Percentiles rank a stretch among this genome's conserved stretches.
Conservation (phyloP, 2,797 vertebrate species). For the Champsocephalus esox region DNA sequence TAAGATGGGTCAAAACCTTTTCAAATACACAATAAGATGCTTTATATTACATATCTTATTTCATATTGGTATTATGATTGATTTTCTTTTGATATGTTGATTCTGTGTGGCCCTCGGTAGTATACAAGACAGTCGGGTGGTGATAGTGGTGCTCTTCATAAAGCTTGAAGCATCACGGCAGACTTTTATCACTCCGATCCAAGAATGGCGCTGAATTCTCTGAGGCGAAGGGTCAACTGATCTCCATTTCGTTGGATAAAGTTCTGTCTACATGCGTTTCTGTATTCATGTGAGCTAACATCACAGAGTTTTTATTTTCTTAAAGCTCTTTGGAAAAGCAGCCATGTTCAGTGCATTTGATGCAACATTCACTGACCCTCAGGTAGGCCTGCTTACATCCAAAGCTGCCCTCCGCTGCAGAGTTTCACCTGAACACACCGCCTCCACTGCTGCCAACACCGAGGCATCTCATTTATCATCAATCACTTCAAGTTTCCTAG, state of each 20-base stretch:
- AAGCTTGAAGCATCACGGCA: not conserved
- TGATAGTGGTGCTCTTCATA: not conserved
- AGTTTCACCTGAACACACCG: conserved; percentile 8
- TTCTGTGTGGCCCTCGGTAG: not conserved
- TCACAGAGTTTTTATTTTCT: conserved; percentile 6
- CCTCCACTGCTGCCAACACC: conserved; percentile 35
- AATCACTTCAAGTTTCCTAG: conserved; percentile 30
- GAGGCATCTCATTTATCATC: conserved; percentile 44
- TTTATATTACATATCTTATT: not conserved
- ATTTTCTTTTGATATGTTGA: conserved; percentile 1
- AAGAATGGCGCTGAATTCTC: not conserved
- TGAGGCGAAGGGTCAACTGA: not conserved
- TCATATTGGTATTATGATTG: not conserved
- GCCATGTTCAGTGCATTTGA: not conserved
- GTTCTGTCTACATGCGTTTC: not conserved
- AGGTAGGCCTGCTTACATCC: conserved; percentile 14
- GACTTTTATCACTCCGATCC: not conserved
- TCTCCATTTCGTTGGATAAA: not conserved
- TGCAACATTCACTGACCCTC: conserved; percentile 17
- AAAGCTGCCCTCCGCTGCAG: not conserved
- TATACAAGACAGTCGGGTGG: not conserved
- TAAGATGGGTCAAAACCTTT: not conserved
- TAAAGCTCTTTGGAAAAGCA: conserved; percentile 3
- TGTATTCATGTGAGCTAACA: not conserved
- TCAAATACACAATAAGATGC: conserved; percentile 7